Base-by-base conservation (phyloP, 1,140 invertebrate genomes). In the Temnothorax longispinosus region DNA sequence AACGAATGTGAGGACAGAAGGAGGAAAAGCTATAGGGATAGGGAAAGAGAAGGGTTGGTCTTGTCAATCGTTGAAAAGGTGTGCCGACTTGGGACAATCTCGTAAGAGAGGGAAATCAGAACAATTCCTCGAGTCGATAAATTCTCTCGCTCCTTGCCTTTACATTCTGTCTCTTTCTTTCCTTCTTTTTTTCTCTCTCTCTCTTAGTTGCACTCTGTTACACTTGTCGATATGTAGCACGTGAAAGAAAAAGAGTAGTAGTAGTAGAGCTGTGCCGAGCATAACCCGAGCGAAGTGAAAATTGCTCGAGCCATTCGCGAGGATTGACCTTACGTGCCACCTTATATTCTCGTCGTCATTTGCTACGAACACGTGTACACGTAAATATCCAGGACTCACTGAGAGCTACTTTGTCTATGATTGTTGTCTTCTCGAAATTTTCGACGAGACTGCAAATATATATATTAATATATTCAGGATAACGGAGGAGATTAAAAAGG, bases 221-320 rank as follows among this genome's bases (percentile, higher is more conserved):
- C n/a, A 56, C 54, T 82, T 74, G 54, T 32, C 27, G 8, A 27
- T 74, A 84, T 4, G 41, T 74, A 74, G n/a, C 44, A 47, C 11
- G 56, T 35, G 21, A 67, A 21, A 38, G 67, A 74, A 41, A 60
- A n/a, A 47, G 38, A 6, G 18, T 18, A 44, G 50, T 35, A 3
- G 15, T 15, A n/a, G 56, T 44, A n/a, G 41, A 80, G 80, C 47
- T 89, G 89, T 78, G 88, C 41, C 87, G 85, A 85, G 87, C 81
- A 89, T 90, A 93, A 93, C 85, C 90, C 75, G 88, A 90, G 89
- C 85, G 86, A 93, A 93, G 91, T 93, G 92, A 93, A 93, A 93
- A 93, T 93, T 93, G 92, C 90, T 92, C 82, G 84, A 88, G 88
- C 91, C 87, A 91, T 93, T 92, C 74, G 56, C 76, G 47, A 89